These are phyloP conservation scores for Azorinus chamasolen DNA, from an alignment of 2,888 invertebrate genomes.

Conservation along the genomic window DNA sequence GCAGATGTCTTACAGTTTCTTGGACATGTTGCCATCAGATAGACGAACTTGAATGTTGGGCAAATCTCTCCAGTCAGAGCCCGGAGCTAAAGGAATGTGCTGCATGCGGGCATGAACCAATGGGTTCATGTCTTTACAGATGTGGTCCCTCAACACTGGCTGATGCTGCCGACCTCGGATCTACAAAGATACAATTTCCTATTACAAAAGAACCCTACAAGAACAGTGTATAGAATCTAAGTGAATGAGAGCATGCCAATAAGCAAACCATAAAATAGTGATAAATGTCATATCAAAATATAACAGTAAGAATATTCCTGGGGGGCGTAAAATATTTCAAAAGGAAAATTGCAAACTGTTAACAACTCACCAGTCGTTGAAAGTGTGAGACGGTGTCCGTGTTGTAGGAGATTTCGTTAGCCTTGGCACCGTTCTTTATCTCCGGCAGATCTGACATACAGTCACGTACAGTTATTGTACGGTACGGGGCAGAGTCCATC, in stretches of 20 bases:
- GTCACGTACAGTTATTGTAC: constrained; percentile 93
- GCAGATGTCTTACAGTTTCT: constrained; percentile 88
- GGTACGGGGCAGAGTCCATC: constrained; percentile 91
- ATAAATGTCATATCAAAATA: too few relatives aligned
- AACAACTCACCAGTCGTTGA: constrained; percentile 88
- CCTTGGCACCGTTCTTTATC: constrained; percentile 91
- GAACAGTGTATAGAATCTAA: too few relatives aligned
- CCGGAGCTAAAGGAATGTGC: constrained; percentile 91
- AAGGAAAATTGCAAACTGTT: too few relatives aligned
- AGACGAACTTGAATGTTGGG: constrained; percentile 92
- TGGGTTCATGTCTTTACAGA: constrained; percentile 94
- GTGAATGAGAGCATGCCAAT: too few relatives aligned
- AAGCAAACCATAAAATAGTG: too few relatives aligned
- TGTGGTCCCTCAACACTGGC: constrained; percentile 90
- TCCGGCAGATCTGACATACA: constrained; percentile 94
- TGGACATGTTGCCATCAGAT: constrained; percentile 90
- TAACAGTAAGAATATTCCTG: too few relatives aligned
- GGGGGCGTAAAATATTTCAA: too few relatives aligned
- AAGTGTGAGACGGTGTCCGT: constrained; percentile 92
- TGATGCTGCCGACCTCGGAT: constrained; percentile 89
- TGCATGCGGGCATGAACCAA: constrained; percentile 92
- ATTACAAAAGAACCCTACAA: too few relatives aligned
- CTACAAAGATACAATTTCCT: constrained; percentile 81
- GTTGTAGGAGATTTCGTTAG: constrained; percentile 91
- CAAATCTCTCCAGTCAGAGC: constrained; percentile 95